Conservation (phyloP, 2,113 vertebrate species). For the Actenoides hombroni region DNA sequence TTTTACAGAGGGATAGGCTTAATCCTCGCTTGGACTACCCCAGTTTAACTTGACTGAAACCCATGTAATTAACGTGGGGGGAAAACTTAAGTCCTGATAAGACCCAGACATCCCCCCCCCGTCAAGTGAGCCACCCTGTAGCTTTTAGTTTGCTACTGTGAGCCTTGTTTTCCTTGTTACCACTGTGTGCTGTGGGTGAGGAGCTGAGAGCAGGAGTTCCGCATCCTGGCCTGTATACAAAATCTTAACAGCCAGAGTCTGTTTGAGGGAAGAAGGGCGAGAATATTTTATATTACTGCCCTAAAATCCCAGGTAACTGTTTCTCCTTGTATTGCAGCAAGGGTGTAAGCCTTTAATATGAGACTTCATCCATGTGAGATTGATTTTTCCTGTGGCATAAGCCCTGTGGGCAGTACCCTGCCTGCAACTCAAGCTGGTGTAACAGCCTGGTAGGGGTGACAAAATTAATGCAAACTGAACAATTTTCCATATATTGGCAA, state of each 20-base stretch:
- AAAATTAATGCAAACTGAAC: not conserved
- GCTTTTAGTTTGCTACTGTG: not conserved
- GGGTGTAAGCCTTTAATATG: not conserved
- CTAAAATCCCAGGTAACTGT: not conserved
- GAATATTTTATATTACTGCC: not conserved
- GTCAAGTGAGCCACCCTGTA: not conserved
- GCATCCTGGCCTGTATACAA: not conserved
- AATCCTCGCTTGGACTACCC: not conserved
- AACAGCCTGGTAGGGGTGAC: not conserved
- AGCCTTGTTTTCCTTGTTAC: not conserved
- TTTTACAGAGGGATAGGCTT: not conserved
- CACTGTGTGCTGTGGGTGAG: fast-evolving
- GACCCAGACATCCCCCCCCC: not conserved
- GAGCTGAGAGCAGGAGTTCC: not conserved
- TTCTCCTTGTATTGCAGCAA: not conserved
- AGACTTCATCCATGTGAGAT: not conserved
- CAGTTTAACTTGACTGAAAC: not conserved
- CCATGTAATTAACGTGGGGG: not conserved
- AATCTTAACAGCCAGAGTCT: not conserved
- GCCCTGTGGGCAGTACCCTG: not conserved
- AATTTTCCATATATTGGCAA: not conserved
- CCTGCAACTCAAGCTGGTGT: not conserved
- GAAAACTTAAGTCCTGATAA: not conserved
- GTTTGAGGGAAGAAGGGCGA: not conserved
- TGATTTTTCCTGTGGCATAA: not conserved